Evolutionary conservation across 1,140 invertebrate species (phyloP).

Genomic region (Drosophila oshimai): DNA sequence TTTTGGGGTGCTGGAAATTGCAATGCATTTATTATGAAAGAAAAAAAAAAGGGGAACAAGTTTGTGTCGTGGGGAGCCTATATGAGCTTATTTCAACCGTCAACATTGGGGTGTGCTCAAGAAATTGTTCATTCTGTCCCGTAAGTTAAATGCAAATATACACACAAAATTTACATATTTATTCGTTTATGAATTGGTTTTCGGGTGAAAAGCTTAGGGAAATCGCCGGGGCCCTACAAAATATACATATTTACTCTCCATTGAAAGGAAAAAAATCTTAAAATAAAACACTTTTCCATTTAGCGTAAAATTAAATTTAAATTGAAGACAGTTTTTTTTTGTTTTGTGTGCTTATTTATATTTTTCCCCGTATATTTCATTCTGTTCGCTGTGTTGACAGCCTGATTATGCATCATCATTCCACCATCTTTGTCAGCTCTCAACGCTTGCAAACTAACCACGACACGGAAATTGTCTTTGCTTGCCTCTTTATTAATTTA

Average conservation of each 20-base stretch:
- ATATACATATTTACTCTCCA: conserved; percentile 13
- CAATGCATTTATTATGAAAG: conserved; percentile 38
- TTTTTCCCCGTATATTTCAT: conserved; percentile 8
- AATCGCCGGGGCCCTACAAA: conserved; percentile 8
- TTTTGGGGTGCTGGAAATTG: conserved; percentile 6
- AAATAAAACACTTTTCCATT: background rate
- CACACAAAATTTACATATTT: conserved; percentile 52
- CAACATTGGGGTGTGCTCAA: background rate
- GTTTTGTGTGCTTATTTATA: conserved; percentile 25
- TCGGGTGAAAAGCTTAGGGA: conserved; percentile 27
- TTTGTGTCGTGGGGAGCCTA: background rate
- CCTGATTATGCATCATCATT: conserved; percentile 14
- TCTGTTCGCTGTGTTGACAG: background rate
- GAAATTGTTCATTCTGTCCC: background rate
- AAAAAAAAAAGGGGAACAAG: background rate
- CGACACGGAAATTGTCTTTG: conserved; percentile 9
- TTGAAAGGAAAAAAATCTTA: background rate
- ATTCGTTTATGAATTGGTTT: conserved; percentile 53
- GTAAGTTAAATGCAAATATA: conserved; percentile 35
- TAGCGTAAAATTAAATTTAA: conserved; percentile 6
- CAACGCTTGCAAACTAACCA: conserved; percentile 6
- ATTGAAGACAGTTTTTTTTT: background rate
- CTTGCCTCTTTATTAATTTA: background rate
- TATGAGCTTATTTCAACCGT: background rate
- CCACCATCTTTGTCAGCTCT: background rate